These are phyloP conservation scores for Deilephila elpenor DNA, from an alignment of 2,888 invertebrate species.

Conservation along the genomic window DNA sequence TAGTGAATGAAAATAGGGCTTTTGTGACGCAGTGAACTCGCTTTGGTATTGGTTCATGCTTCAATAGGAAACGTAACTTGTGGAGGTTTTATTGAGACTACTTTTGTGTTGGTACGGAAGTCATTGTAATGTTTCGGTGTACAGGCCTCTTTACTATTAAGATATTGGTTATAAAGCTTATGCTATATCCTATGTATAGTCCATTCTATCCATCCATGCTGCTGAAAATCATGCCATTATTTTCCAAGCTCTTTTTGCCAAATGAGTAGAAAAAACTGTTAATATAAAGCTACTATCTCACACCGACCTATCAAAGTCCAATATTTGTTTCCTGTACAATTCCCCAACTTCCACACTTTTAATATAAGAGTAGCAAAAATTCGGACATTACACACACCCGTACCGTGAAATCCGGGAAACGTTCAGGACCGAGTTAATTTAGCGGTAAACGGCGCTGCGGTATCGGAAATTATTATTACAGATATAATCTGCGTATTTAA, in stretches of 20 bases:
- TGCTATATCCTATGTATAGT: no score
- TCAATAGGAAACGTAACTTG: neutral
- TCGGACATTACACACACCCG: conserved; percentile 21
- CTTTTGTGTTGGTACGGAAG: no score
- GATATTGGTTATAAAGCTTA: no score
- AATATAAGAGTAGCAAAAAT: conserved; percentile 8
- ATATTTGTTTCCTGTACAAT: neutral
- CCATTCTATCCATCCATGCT: no score
- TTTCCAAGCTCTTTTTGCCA: no score
- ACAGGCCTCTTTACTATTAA: no score
- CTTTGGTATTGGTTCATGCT: neutral
- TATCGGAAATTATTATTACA: conserved; percentile 44
- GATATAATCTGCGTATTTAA: conserved; percentile 44
- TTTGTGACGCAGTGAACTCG: conserved; percentile 9
- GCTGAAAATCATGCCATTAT: no score
- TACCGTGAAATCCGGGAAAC: conserved; percentile 58
- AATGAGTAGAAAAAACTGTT: no score
- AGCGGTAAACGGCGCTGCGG: conserved; percentile 57
- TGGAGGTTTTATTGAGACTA: no score
- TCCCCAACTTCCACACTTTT: conserved; percentile 11
- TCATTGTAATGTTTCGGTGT: no score
- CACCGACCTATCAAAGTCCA: no score
- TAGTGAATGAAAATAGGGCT: conserved; percentile 52
- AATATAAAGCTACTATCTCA: no score
- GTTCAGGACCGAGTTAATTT: conserved; percentile 59